Conservation (phyloP, 2,113 vertebrate genomes). For the Stigmatopora nigra region DNA sequence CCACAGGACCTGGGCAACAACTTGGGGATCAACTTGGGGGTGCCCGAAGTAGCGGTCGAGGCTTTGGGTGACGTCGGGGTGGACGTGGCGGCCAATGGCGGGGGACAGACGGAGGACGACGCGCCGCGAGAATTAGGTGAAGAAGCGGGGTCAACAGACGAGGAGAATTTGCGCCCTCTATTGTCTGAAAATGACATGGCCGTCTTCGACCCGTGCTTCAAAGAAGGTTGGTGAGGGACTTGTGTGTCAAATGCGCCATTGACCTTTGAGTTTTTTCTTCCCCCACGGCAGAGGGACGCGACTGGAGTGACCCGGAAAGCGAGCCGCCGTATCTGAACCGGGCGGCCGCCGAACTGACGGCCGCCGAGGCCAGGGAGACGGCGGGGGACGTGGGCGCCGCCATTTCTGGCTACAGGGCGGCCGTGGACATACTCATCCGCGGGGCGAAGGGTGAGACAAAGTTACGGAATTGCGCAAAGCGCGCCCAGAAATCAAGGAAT, state of each 20-base stretch:
- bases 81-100: not conserved
- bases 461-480: too few relatives aligned
- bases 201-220: constrained; percentile 83
- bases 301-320: constrained; percentile 18
- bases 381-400: constrained; percentile 71
- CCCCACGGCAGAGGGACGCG: too few relatives aligned
- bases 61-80: constrained; percentile 61
- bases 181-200: constrained; percentile 79
- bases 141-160: constrained; percentile 69
- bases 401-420: constrained; percentile 70
- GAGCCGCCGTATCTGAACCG: constrained; percentile 64
- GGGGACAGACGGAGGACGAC: not conserved
- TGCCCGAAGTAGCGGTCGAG: constrained; percentile 65
- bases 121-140: constrained; percentile 47
- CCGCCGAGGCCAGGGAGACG: constrained; percentile 59
- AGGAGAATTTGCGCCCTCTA: constrained; percentile 43
- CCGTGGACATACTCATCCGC: constrained; percentile 78
- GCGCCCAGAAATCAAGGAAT: too few relatives aligned
- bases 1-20: constrained; percentile 69
- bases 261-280: too few relatives aligned
- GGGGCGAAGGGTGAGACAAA: constrained; percentile 72
- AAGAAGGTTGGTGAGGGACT: constrained; percentile 66
- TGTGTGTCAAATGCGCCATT: too few relatives aligned
- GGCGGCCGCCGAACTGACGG: constrained; percentile 54
- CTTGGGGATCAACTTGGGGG: constrained; percentile 62